Base-by-base conservation (phyloP, 2,888 invertebrate genomes). In the Heteromurus nitidus region DNA sequence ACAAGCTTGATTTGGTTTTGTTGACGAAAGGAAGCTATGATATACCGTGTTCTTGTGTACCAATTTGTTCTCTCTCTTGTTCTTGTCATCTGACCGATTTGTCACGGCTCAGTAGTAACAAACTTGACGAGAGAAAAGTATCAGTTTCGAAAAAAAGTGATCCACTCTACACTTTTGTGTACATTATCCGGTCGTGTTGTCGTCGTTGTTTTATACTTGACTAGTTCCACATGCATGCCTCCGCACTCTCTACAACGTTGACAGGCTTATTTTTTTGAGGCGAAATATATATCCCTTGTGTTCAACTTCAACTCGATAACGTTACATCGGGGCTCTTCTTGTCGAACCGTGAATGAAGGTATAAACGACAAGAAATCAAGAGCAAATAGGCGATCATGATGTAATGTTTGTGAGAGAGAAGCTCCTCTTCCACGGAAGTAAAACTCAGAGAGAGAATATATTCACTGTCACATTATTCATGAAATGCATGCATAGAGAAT, bases 11-110 rank as follows among this genome's bases (percentile, higher is more conserved):
- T n/a, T n/a, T n/a, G n/a, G n/a, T n/a, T n/a, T n/a, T n/a, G n/a
- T n/a, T n/a, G n/a, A n/a, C n/a, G n/a, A n/a, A n/a, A n/a, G n/a
- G n/a, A n/a, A n/a, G n/a, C n/a, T n/a, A n/a, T n/a, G n/a, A n/a
- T n/a, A n/a, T n/a, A n/a, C n/a, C n/a, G n/a, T n/a, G n/a, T 31
- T 62, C 31, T 31, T 62, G 28, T 16, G 24, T 58, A 9, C 42
- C 64, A 75, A 72, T 80, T 72, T 69, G 68, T 30, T 47, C 58
- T 24, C 62, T 62, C 58, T 47, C 73, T 80, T 73, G 70, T 80
- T 72, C 72, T 79, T 79, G 47, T 80, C 64, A 72, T 72, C 79
- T 80, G 80, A 80, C 80, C 80, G 80, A 80, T 80, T 80, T 80
- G 80, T 80, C 80, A 80, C 68, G 80, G 60, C 73, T 80, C 44